Base-by-base conservation (phyloP, 2,797 vertebrate genomes). In the Rhynchonycteris naso region DNA sequence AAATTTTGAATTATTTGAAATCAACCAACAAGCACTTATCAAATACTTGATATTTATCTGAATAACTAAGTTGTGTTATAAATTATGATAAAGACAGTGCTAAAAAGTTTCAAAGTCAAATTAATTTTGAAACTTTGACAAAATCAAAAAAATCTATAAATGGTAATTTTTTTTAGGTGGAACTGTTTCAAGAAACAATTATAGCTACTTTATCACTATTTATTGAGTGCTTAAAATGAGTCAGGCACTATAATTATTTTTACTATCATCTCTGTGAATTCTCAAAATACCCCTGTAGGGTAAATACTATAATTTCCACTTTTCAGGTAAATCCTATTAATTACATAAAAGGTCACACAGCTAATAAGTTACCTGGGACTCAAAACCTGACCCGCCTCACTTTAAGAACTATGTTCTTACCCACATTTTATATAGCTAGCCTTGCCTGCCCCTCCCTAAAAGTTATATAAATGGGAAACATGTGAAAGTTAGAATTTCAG, bases 111-210 rank as follows among this genome's bases (percentile, higher is more conserved):
- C 65, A 65, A 91, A 82, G 43, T 86, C 90, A 93, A 94, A 84
- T 58, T 52, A 84, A 84, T 88, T 88, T 87, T 90, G 89, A 24
- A 91, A 94, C 26, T 93, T 89, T 91, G 22, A 13, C 68, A 33
- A 21, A 89, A 85, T 65, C 65, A 89, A 81, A 80, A 71, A 82
- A 50, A 26, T 65, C 43, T 82, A 97, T 78, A 95, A 96, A 86
- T 75, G 65, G 54, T 59, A 35, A 75, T 28, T 75, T 26, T 26
- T 35, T 89, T 91, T 91, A 88, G 59, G 66, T 87, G 71, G 65
- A 76, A 91, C 38, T 89, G 35, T 89, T 86, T 95, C 59, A 82
- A 85, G 68, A 83, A 91, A 93, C 16, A 81, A 89, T 78, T 93
- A 65, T 15, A 82, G 22, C 28, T 82, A 93, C 30, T 59, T 72